These are phyloP conservation scores for Diadema setosum DNA, from an alignment of 35 echinoderm and acorn worm species.

Conservation along the genomic window DNA sequence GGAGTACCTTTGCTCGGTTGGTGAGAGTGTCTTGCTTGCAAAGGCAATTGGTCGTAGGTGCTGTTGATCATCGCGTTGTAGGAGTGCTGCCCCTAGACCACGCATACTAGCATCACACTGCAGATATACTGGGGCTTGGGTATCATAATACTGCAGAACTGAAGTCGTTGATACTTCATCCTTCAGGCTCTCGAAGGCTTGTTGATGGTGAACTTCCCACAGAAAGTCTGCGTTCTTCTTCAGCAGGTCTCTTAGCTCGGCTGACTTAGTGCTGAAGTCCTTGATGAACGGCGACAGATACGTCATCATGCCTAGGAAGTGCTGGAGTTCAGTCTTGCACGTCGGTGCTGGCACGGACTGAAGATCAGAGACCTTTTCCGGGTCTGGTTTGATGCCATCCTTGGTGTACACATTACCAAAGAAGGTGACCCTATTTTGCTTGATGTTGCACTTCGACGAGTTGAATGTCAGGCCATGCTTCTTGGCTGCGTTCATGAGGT, in stretches of 20 bases:
- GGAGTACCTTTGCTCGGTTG: constrained; percentile 20
- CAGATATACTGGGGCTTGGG: not conserved
- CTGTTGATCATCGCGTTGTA: not conserved
- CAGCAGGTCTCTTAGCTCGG: not conserved
- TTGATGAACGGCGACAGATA: too few species aligned
- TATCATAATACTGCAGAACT: constrained; percentile 7
- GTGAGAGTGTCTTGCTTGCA: constrained; percentile 31
- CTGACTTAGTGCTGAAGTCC: not conserved
- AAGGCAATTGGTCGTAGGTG: not conserved
- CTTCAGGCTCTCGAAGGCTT: constrained; percentile 19
- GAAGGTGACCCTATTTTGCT: constrained; percentile 6
- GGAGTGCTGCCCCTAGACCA: constrained; percentile 19
- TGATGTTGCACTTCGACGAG: constrained; percentile 7
- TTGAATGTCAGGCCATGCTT: constrained; percentile 35
- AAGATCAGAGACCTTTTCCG: not conserved
- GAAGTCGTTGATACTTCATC: not conserved
- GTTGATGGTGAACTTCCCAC: not conserved
- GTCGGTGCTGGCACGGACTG: not conserved
- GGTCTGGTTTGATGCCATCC: not conserved
- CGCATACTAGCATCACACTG: constrained; percentile 28
- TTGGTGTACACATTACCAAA: not conserved
- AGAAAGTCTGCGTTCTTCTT: not conserved
- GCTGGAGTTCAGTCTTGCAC: not conserved
- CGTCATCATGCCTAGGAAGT: constrained; percentile 10
- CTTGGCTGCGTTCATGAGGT: not conserved